Evolutionary conservation across 2,113 vertebrate species (phyloP).

Genomic region (Dolichotis patagonum): DNA sequence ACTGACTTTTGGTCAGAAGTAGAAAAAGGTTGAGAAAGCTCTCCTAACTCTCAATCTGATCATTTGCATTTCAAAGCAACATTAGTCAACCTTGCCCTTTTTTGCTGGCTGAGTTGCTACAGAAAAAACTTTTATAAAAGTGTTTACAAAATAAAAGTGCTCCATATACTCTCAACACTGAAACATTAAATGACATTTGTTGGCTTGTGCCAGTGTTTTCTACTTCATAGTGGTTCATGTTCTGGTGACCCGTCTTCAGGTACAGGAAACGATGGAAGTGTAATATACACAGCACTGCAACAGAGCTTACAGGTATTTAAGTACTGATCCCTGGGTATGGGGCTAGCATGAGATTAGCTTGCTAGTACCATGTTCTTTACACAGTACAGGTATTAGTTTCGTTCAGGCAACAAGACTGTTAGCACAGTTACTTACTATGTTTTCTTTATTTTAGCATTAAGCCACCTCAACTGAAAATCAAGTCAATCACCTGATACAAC

Average conservation of each 20-base stretch:
- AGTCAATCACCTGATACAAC: neutral
- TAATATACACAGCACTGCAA: neutral
- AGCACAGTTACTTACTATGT: neutral
- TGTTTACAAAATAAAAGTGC: neutral
- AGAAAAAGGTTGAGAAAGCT: neutral
- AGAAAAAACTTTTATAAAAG: neutral
- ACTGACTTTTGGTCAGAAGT: neutral
- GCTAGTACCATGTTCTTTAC: slow-evolving; percentile 11
- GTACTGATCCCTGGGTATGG: neutral
- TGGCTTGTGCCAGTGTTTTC: neutral
- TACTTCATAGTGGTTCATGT: neutral
- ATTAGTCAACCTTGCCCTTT: neutral
- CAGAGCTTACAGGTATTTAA: neutral
- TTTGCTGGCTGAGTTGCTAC: neutral
- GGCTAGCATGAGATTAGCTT: neutral
- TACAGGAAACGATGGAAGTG: neutral
- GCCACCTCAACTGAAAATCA: slow-evolving; percentile 19
- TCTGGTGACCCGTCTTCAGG: neutral
- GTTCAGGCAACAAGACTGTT: neutral
- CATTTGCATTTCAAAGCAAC: neutral
- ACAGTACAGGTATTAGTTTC: neutral
- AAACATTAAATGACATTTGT: neutral
- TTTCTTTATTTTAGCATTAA: neutral
- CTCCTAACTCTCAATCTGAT: neutral
- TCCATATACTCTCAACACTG: neutral